phyloP scores from a whole-genome alignment of 1,140 invertebrate species.

The Pogonus chalceus region DNA sequence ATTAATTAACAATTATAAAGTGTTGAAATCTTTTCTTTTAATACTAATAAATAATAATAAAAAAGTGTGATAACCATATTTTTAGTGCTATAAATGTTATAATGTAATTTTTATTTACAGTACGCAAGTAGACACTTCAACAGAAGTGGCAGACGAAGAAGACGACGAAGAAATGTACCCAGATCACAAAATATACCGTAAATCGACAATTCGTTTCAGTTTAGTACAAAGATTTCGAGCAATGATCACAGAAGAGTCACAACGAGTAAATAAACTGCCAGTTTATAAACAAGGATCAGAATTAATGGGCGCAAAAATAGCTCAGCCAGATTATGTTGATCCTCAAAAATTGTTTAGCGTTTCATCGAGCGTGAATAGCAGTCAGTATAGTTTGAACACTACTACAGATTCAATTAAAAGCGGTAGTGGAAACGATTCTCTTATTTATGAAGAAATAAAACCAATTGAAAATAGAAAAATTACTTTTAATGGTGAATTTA shows the following conservation, averaged over 20 bases:
- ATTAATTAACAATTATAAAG: too few relatives aligned
- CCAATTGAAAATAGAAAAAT: not conserved
- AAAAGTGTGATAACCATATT: too few relatives aligned
- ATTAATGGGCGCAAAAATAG: constrained; percentile 72
- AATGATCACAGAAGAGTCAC: constrained; percentile 42
- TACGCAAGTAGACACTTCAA: constrained; percentile 10
- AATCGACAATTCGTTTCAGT: constrained; percentile 40
- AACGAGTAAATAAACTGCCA: constrained; percentile 41
- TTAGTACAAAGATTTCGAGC: constrained; percentile 44
- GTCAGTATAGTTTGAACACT: not conserved
- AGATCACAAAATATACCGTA: constrained; percentile 32
- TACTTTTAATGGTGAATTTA: not conserved
- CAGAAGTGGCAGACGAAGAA: constrained; percentile 10
- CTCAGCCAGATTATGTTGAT: constrained; percentile 77
- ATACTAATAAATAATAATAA: too few relatives aligned
- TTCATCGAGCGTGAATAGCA: not conserved
- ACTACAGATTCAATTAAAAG: not conserved
- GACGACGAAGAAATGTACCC: constrained; percentile 21
- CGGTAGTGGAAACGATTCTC: not conserved
- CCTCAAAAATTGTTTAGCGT: constrained; percentile 38
- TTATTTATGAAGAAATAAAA: not conserved
- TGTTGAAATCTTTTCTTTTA: too few relatives aligned
- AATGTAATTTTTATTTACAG: constrained; percentile 27
- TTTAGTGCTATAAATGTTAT: too few relatives aligned
- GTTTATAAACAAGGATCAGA: constrained; percentile 69